Base-by-base conservation (phyloP, 2,888 invertebrate genomes). In the Cheilosia impressa region DNA sequence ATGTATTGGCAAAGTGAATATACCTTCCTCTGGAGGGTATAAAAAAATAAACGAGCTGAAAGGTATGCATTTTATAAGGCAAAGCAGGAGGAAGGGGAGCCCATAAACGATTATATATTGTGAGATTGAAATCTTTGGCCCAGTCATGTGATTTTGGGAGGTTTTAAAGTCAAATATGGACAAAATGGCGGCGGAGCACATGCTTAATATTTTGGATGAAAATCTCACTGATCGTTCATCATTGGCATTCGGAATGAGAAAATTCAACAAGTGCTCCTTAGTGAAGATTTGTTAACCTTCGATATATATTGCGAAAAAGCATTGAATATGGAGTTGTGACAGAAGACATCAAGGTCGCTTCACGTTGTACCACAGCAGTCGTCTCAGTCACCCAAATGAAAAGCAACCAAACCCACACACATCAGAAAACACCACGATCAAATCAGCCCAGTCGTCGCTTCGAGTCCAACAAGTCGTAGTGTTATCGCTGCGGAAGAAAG, bases 171-270 rank as follows among this genome's bases (percentile, higher is more conserved):
- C 31, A 31, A 24, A 24, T 24, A 17, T 19, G 4, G 47, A 80
- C 38, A 79, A 52, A 34, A 24, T 38, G 58, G 22, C n/a, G 55
- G 31, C 15, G 1, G 19, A 41, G 19, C 34, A 80, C 41, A 45
- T 68, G 45, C 43, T 45, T 17, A 79, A 71, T 34, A 45, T 79
- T 13, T 43, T 78, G 34, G 65, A 78, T 22, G 71, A 71, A 38
- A 10, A 5, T n/a, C 50, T 79, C 19, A 43, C 50, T 13, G 81
- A 82, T 68, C 60, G 65, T 15, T 81, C 19, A 81, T 69, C 15
- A 88, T 87, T 47, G 93, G 75, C 10, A 9, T 34, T 10, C 9
- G 34, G 34, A 34, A 34, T 34, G 34, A 34, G 2, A 34, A 34
- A 34, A 34, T 9, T 34, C 10, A 34, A 10, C 31, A 31, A 31